Evolutionary conservation across 2,888 invertebrate genomes (phyloP).

Genomic region (Brachyopa scutellaris): DNA sequence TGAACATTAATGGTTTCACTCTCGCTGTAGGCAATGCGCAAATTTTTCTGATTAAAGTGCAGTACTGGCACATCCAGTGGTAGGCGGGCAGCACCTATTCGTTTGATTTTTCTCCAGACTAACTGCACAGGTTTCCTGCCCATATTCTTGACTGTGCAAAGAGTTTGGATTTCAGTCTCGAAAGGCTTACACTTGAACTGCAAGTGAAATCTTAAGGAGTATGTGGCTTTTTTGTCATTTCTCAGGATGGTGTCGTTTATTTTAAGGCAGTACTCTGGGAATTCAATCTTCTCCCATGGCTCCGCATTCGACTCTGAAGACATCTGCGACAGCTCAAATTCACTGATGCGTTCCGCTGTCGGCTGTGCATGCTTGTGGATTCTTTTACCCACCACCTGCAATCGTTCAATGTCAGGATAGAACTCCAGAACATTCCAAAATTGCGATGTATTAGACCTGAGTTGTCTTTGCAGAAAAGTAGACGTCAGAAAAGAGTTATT

Average conservation of each 20-base stretch:
- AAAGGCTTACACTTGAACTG: constrained; percentile 30
- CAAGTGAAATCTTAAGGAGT: background rate
- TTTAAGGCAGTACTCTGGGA: constrained; percentile 16
- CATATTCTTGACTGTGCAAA: constrained; percentile 13
- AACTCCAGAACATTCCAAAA: constrained; percentile 10
- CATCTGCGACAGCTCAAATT: constrained; percentile 1
- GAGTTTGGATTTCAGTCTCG: background rate
- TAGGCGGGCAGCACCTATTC: background rate
- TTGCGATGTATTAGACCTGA: background rate
- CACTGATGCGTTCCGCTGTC: background rate
- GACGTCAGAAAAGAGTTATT: constrained; percentile 20
- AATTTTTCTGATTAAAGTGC: background rate
- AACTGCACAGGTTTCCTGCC: constrained; percentile 17
- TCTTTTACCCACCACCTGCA: constrained; percentile 39
- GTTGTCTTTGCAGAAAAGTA: constrained; percentile 1
- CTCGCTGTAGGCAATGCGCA: constrained; percentile 8
- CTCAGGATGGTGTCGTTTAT: constrained; percentile 10
- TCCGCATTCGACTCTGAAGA: background rate
- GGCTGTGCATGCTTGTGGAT: constrained; percentile 38
- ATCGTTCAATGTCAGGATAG: constrained; percentile 35
- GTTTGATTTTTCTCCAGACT: constrained; percentile 3
- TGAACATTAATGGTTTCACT: background rate
- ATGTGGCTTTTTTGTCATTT: background rate
- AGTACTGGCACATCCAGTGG: background rate
- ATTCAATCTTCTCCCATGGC: background rate